Evolutionary conservation across 2,888 invertebrate genomes (phyloP), one percentile per base, ranked within the genome.

Genomic region (Sepiola atlantica): DNA sequence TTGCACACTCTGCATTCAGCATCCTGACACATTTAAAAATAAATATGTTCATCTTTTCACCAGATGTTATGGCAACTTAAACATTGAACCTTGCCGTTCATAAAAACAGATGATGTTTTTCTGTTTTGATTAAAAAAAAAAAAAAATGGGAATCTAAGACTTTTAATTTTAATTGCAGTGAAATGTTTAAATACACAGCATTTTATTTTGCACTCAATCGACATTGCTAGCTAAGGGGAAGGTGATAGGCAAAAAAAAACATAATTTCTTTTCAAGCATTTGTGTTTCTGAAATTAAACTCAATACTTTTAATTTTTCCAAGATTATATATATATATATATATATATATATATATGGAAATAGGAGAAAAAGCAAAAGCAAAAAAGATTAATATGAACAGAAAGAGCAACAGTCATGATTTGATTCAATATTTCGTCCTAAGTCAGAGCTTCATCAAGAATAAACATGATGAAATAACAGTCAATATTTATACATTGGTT

Each of bases 91-190:
- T 77, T 32, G n/a, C n/a, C 77, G n/a, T 77, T 77, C 77, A 77
- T n/a, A n/a, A 77, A n/a, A 77, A 77, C 45, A 14, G 32, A 14
- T n/a, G 14, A n/a, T n/a, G n/a, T 77, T 77, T 77, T 16, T 77
- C 77, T 18, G n/a, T 45, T 77, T 77, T 77, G 77, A 77, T 77
- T 14, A n/a, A n/a, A n/a, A 77, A 77, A 77, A 77, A n/a, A 16
- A n/a, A n/a, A n/a, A 77, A 77, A 77, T 32, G 16, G 77, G 77
- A 77, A 77, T 77, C n/a, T 10, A 20, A 77, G 77, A 77, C 77
- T n/a, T 77, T 77, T 77, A 77, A 77, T 77, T 77, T 77, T 77
- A n/a, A 77, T 77, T 77, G 77, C 77, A 77, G n/a, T 16, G n/a
- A n/a, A 77, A 77, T 77, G 77, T 77, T 77, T 77, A 77, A 77